Evolutionary conservation across 2,797 vertebrate species (phyloP).

Genomic region (Cyclopterus lumpus): DNA sequence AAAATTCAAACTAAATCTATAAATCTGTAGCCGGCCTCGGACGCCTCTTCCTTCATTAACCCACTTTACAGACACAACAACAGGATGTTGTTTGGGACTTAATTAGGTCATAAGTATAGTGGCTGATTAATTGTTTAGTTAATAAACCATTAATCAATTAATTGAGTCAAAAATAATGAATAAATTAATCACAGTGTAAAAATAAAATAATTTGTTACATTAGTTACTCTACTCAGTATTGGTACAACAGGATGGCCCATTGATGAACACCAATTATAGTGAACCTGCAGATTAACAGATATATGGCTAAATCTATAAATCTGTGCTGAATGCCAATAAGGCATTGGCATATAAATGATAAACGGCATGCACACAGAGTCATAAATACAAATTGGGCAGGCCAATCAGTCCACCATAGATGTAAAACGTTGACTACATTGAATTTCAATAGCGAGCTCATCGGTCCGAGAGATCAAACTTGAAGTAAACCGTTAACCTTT

Average conservation of each 20-base stretch:
- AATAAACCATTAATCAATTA: background rate
- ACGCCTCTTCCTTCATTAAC: background rate
- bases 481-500: slow-evolving; percentile 32
- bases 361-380: background rate
- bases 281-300: background rate
- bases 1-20: background rate
- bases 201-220: background rate
- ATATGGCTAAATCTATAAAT: background rate
- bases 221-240: background rate
- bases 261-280: background rate
- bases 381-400: background rate
- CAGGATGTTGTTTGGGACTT: background rate
- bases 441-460: background rate
- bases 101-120: background rate
- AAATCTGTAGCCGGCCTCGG: background rate
- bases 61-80: background rate
- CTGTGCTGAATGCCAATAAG: background rate
- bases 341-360: background rate
- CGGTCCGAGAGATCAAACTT: background rate
- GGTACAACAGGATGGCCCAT: background rate
- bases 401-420: background rate
- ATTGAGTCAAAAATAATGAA: background rate
- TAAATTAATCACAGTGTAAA: background rate
- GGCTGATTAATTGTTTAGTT: background rate
- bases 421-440: background rate